Evolutionary conservation across 2,797 vertebrate genomes (phyloP).

Genomic region (Dryobates pubescens): DNA sequence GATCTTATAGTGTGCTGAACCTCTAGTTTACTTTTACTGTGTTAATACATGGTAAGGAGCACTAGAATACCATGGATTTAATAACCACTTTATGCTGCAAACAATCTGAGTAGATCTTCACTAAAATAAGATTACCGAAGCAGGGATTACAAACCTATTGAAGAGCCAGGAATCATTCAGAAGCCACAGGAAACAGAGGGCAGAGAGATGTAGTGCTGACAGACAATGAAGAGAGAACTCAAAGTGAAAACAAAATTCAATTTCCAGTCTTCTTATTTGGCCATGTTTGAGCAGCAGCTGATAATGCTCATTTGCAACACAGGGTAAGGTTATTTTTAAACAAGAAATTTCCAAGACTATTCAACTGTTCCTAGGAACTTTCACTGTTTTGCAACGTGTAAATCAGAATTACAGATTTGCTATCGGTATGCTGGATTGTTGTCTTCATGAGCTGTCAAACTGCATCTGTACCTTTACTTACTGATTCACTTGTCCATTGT

Average conservation of each 20-base stretch:
- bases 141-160: not conserved
- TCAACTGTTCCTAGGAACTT: not conserved
- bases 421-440: not conserved
- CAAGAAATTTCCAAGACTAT: not conserved
- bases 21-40: not conserved
- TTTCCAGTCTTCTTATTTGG: not conserved
- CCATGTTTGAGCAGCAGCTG: not conserved
- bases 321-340: not conserved
- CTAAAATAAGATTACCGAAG: not conserved
- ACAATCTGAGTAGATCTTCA: not conserved
- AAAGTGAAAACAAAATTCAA: not conserved
- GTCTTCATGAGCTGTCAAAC: constrained; percentile 7
- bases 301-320: not conserved
- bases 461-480: constrained; percentile 6
- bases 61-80: not conserved
- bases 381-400: not conserved
- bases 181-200: not conserved
- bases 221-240: not conserved
- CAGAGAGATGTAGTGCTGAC: not conserved
- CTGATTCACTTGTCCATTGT: not conserved
- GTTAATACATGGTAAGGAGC: not conserved
- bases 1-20: not conserved
- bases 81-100: not conserved
- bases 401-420: constrained; percentile 31
- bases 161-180: not conserved